Evolutionary conservation across 2,113 vertebrate species (phyloP), one percentile per base, ranked within the genome.

Genomic region (Xiphophorus hellerii): DNA sequence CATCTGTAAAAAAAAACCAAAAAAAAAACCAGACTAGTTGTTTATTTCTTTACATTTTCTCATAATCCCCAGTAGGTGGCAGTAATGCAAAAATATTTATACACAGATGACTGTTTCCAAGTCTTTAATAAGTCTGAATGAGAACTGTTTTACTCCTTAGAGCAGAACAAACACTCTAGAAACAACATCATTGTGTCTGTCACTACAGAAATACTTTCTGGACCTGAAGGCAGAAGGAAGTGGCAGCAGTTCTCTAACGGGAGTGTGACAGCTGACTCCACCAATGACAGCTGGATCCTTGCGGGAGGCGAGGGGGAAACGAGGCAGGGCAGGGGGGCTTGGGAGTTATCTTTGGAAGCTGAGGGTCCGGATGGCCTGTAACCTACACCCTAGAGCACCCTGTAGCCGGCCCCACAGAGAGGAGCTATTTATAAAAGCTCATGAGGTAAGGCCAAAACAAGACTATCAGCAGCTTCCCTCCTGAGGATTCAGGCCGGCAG

Each of bases 371-470:
- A 87, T 91, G 90, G 87, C 76, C 87, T 90, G 92, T 93, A 94
- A 95, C 93, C 88, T 92, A 94, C 83, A 93, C 92, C 86, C 80
- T 63, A 66, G 78, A 35, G 35, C 81, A 82, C 84, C 86, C 72
- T 72, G 81, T 79, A 82, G 73, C 88, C 83, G 73, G 63, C 71
- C 83, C 87, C 80, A 66, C 48, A 84, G 87, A 65, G 81, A 60
- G 73, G 68, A 68, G 70, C 84, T 94, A 94, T 94, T 93, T 92
- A 90, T 93, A 92, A 92, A 89, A 88, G 85, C 69, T 81, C 83
- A 89, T 84, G 81, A 92, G 84, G 90, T 92, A 88, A 92, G 92
- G 88, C 44, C 80, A 92, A 93, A 92, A 93, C 80, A 80, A 90
- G 83, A 80, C 22, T 29, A 86, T 93, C 93, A 94, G 90, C 93